Evolutionary conservation across 1,140 invertebrate genomes (phyloP).

Genomic region (Drosophila funebris): DNA sequence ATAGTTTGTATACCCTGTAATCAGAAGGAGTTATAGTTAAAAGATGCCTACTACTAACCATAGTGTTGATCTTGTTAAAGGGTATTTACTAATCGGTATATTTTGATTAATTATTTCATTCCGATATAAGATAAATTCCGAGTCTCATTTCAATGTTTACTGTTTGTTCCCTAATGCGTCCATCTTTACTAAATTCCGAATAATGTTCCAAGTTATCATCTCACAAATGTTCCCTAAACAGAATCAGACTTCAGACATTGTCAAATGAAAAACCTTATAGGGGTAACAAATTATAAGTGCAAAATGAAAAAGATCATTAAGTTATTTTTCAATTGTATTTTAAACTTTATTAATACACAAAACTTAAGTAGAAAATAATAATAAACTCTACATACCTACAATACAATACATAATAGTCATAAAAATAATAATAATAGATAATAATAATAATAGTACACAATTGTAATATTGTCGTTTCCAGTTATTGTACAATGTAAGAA

Average conservation of each 20-base stretch:
- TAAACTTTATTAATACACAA: constrained; percentile 78
- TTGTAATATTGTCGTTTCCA: constrained; percentile 78
- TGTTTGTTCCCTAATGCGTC: constrained; percentile 15
- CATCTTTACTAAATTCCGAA: constrained; percentile 26
- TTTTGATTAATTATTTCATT: constrained; percentile 4
- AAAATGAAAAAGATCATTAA: constrained; percentile 23
- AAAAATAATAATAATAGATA: constrained; percentile 73
- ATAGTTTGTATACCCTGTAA: background rate
- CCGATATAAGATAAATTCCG: background rate
- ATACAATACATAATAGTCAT: constrained; percentile 82
- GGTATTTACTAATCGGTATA: background rate
- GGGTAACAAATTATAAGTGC: constrained; percentile 20
- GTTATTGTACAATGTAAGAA: constrained; percentile 74
- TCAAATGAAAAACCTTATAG: constrained; percentile 9
- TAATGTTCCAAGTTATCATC: constrained; percentile 15
- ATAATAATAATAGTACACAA: constrained; percentile 80
- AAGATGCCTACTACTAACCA: background rate
- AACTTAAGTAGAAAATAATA: constrained; percentile 76
- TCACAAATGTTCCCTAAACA: constrained; percentile 62
- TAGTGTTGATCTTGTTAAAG: background rate
- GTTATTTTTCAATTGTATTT: constrained; percentile 76
- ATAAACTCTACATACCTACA: constrained; percentile 83
- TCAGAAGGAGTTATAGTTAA: background rate
- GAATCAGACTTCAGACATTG: constrained; percentile 65
- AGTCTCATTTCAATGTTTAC: background rate